Percentiles rank a stretch among this genome's conserved stretches.
These are phyloP conservation scores for Pseudorasbora parva DNA, from an alignment of 2,113 vertebrate species.

Conservation along the genomic window DNA sequence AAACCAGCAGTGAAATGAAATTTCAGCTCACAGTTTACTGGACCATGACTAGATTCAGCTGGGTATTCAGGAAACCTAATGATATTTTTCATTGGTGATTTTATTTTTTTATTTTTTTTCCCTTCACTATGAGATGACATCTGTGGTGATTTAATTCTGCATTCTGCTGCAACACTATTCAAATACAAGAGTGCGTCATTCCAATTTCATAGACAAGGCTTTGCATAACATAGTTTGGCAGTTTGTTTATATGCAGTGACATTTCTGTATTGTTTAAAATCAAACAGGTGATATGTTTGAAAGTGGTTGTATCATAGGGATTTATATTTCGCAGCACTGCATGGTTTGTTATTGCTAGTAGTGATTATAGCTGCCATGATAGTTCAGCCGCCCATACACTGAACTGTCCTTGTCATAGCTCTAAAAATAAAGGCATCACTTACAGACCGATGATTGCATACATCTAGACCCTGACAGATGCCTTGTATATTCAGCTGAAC, in stretches of 20 bases:
- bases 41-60: conserved; percentile 12
- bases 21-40: conserved; percentile 23
- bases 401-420: background rate
- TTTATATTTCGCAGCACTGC: background rate
- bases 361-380: conserved; percentile 3
- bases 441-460: background rate
- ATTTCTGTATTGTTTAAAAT: conserved; percentile 19
- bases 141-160: conserved; percentile 39
- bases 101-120: background rate
- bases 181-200: conserved; percentile 27
- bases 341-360: background rate
- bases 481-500: conserved; percentile 6
- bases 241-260: conserved; percentile 12
- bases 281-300: background rate
- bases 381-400: background rate
- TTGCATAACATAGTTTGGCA: conserved; percentile 20
- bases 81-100: conserved; percentile 25
- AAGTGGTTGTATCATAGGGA: background rate
- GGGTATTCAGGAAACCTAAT: conserved; percentile 29
- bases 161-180: conserved; percentile 6
- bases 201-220: conserved; percentile 20
- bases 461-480: background rate
- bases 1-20: conserved; percentile 38
- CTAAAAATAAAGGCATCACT: background rate
- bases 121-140: background rate